phyloP scores from a whole-genome alignment of 2,797 vertebrate genomes.

The Geotria australis region DNA sequence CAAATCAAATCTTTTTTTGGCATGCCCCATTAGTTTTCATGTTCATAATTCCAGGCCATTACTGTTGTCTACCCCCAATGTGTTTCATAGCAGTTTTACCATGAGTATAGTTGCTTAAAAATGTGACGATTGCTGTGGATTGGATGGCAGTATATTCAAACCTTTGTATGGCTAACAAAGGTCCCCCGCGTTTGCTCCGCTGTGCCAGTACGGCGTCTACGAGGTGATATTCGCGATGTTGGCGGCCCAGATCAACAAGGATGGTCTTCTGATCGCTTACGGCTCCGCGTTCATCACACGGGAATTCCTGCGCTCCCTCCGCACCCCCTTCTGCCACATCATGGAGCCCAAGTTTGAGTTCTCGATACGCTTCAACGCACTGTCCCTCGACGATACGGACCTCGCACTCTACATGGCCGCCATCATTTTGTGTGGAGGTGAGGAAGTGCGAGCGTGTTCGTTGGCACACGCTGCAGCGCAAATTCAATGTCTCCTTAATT shows the following conservation, averaged over 20 bases:
- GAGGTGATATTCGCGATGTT: constrained; percentile 87
- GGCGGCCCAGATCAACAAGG: constrained; percentile 93
- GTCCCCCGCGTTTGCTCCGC: neutral
- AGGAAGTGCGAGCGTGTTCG: too few relatives aligned
- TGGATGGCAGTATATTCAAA: too few relatives aligned
- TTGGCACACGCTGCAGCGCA: too few relatives aligned
- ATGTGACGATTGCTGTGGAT: too few relatives aligned
- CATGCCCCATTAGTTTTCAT: too few relatives aligned
- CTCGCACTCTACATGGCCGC: constrained; percentile 89
- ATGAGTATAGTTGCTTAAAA: too few relatives aligned
- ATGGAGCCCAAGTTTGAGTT: constrained; percentile 98
- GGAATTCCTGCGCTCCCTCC: constrained; percentile 84
- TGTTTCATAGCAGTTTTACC: too few relatives aligned
- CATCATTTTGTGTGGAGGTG: constrained; percentile 95
- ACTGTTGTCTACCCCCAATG: too few relatives aligned
- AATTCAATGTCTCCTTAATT: too few relatives aligned
- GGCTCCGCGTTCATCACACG: constrained; percentile 95
- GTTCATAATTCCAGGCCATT: too few relatives aligned
- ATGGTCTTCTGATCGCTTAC: constrained; percentile 69
- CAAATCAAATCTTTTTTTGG: too few relatives aligned
- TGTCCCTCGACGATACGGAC: constrained; percentile 90
- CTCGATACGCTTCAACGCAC: constrained; percentile 79
- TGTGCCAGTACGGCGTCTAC: constrained; percentile 38
- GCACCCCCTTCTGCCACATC: constrained; percentile 79
- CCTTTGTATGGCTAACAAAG: too few relatives aligned